phyloP scores from a whole-genome alignment of 2,797 vertebrate species.

The Yasuhikotakia modesta region DNA sequence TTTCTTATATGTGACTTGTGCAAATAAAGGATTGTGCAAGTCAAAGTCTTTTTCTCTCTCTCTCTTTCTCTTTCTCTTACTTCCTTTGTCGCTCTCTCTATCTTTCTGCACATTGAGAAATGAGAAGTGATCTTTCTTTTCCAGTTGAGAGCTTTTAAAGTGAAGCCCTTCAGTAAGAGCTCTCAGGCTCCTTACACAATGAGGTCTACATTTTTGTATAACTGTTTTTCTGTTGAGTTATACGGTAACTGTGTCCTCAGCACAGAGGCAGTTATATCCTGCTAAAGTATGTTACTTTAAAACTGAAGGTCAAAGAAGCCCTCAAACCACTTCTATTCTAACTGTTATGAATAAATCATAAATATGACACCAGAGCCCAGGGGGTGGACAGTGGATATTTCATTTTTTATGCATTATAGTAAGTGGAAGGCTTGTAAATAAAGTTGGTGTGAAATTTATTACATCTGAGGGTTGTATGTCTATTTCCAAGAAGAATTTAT shows the following conservation, averaged over 20 bases:
- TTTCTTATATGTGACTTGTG: no score
- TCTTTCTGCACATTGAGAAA: conserved; percentile 1
- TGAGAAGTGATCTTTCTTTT: conserved; percentile 28
- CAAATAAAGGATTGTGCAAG: no score
- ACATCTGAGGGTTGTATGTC: conserved; percentile 5
- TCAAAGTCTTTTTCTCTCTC: no score
- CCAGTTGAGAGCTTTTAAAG: conserved; percentile 6
- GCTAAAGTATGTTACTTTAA: conserved; percentile 41
- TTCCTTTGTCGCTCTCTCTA: not conserved
- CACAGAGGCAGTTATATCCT: conserved; percentile 1
- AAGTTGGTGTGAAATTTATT: conserved; percentile 10
- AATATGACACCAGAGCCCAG: conserved; percentile 68
- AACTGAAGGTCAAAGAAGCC: conserved; percentile 66
- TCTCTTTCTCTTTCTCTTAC: not conserved
- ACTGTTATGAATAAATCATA: conserved; percentile 75
- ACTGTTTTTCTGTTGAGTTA: conserved; percentile 14
- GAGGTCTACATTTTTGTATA: conserved; percentile 7
- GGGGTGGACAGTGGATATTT: conserved; percentile 55
- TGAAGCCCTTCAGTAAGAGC: not conserved
- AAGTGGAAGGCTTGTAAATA: conserved; percentile 34
- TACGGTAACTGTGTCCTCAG: conserved; percentile 2
- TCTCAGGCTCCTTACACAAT: not conserved
- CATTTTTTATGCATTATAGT: conserved; percentile 26
- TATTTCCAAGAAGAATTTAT: not conserved
- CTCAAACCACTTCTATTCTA: conserved; percentile 67